A percentile compares a stretch with the other conserved stretches of the same genome.
These are phyloP conservation scores for Drosophila elegans DNA, from an alignment of 1,140 invertebrate species.

Conservation along the genomic window DNA sequence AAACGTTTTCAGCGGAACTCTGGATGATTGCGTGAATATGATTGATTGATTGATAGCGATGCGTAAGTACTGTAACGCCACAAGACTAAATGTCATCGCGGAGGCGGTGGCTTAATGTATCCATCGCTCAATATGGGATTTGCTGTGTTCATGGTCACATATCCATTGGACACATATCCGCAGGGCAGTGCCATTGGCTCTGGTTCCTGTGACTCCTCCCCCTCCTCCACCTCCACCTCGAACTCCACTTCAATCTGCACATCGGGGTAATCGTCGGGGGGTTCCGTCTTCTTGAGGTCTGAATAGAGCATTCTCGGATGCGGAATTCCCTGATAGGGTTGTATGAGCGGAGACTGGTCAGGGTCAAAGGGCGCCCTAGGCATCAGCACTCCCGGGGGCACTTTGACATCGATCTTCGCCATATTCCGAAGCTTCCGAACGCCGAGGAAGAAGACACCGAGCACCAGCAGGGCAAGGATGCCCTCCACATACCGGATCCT, in stretches of 20 bases:
- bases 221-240: too few species aligned
- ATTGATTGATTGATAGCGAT: background rate
- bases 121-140: background rate
- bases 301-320: too few species aligned
- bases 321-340: too few species aligned
- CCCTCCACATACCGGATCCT: constrained; percentile 8
- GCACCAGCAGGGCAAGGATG: constrained; percentile 16
- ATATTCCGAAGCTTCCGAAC: background rate
- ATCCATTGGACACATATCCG: background rate
- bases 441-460: background rate
- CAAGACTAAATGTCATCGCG: too few species aligned
- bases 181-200: too few species aligned
- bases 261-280: too few species aligned
- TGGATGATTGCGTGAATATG: background rate
- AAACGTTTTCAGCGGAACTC: background rate
- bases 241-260: too few species aligned
- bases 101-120: background rate
- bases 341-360: too few species aligned
- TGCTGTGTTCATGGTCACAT: background rate
- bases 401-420: constrained; percentile 2
- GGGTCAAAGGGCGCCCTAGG: too few species aligned
- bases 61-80: too few species aligned
- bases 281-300: too few species aligned
- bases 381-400: constrained; percentile 3
- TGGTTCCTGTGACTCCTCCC: too few species aligned